A percentile compares a stretch with the other conserved stretches of the same genome.
phyloP scores from a whole-genome alignment of 2,888 invertebrate species.

The Caenorhabditis doughertyi region DNA sequence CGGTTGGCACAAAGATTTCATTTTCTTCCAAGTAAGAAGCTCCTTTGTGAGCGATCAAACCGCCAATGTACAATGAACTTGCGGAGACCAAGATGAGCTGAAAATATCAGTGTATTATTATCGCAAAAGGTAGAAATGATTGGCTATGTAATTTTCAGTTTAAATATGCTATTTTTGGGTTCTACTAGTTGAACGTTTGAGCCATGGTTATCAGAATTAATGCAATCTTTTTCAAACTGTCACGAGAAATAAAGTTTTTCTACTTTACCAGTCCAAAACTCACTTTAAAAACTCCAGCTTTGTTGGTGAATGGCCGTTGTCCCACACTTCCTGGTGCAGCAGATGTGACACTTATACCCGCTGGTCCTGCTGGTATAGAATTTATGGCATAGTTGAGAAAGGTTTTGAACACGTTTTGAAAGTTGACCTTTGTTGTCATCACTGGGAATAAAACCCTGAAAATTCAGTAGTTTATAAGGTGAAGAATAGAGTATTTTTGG shows the following conservation, averaged over 20 bases:
- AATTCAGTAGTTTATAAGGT: too few relatives aligned
- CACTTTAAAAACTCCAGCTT: conserved; percentile 52
- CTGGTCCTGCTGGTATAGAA: background rate
- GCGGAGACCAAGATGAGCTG: conserved; percentile 87
- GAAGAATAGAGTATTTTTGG: too few relatives aligned
- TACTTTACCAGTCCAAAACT: too few relatives aligned
- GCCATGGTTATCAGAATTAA: background rate
- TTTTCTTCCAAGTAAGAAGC: conserved; percentile 97
- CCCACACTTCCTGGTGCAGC: conserved; percentile 43
- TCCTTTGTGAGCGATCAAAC: conserved; percentile 93
- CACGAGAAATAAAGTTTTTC: too few relatives aligned
- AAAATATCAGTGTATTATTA: conserved; percentile 6
- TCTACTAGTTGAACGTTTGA: too few relatives aligned
- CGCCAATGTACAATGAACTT: conserved; percentile 91
- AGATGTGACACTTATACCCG: background rate
- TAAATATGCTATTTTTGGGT: too few relatives aligned
- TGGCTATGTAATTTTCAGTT: background rate
- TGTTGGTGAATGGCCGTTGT: conserved; percentile 49
- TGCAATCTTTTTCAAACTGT: background rate
- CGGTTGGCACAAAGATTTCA: conserved; percentile 95
- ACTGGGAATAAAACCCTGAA: conserved; percentile 5
- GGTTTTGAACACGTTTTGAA: conserved; percentile 26
- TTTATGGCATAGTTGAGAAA: conserved; percentile 31
- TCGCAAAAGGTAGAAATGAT: background rate
- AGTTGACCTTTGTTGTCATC: background rate